Percentiles rank a stretch among this genome's conserved stretches.
phyloP scores from a whole-genome alignment of 53 echinoderm and acorn worm genomes.

The Mesocentrotus franciscanus region DNA sequence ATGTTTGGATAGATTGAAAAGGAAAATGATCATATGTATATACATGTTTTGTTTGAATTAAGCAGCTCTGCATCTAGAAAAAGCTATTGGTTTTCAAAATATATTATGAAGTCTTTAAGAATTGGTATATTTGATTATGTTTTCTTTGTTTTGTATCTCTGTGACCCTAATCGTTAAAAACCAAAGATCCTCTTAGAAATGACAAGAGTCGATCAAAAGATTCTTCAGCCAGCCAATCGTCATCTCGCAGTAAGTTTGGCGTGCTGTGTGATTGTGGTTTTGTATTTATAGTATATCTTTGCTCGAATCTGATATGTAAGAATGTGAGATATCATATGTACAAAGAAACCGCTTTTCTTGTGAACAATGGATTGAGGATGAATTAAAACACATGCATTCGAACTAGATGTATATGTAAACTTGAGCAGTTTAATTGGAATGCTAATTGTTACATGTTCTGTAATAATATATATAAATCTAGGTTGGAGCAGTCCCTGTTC shows the following conservation, averaged over 20 bases:
- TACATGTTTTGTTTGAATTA: no score
- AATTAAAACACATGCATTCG: background rate
- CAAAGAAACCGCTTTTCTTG: background rate
- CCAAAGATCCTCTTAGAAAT: constrained; percentile 52
- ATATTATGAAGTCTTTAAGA: background rate
- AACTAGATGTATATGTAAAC: background rate
- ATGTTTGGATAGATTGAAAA: no score
- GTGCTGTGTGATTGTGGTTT: constrained; percentile 36
- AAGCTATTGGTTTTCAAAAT: background rate
- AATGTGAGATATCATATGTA: background rate
- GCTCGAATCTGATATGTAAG: background rate
- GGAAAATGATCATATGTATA: no score
- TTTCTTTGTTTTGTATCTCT: background rate
- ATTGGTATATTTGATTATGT: background rate
- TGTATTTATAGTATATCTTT: background rate
- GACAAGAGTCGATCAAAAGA: background rate
- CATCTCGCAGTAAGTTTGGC: constrained; percentile 30
- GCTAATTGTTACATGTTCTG: background rate
- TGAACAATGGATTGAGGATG: background rate
- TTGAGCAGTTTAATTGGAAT: background rate
- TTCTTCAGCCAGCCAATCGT: background rate
- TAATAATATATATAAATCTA: background rate
- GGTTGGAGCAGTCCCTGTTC: background rate
- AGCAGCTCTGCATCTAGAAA: no score
- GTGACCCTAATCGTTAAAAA: constrained; percentile 1